Evolutionary conservation across 53 echinoderm and acorn worm species (phyloP).

Genomic region (Echinometra lucunter): DNA sequence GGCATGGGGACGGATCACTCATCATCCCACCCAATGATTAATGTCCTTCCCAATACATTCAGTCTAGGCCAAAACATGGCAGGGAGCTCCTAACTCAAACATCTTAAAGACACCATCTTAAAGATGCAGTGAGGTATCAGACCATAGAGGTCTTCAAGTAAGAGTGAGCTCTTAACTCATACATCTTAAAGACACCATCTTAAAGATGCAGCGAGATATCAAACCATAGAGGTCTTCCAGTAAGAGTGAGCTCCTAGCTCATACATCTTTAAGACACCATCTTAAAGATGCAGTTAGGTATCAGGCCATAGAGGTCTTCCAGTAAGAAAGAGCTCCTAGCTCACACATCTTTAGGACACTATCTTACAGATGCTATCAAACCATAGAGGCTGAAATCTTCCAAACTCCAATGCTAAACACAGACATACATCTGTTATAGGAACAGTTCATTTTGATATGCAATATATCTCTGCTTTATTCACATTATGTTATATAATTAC

Average conservation of each 20-base stretch:
- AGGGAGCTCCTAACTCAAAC: background rate
- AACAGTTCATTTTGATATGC: too few relatives aligned
- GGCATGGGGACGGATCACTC: conserved; percentile 16
- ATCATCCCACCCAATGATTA: background rate
- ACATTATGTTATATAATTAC: too few relatives aligned
- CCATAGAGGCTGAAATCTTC: background rate
- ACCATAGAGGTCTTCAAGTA: background rate
- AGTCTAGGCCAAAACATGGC: conserved; percentile 15
- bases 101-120: background rate
- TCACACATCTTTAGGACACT: background rate
- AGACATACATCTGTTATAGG: too few relatives aligned
- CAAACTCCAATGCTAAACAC: too few relatives aligned
- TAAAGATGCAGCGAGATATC: background rate
- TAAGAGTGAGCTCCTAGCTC: background rate
- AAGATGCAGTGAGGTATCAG: background rate
- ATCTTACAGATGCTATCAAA: background rate
- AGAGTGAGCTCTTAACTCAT: background rate
- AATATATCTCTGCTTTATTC: too few relatives aligned
- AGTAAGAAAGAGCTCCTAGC: background rate
- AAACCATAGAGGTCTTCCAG: background rate
- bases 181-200: background rate
- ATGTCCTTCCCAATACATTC: conserved; percentile 16
- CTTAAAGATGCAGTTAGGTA: background rate
- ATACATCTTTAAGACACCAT: background rate
- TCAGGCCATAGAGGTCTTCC: background rate